Conservation (phyloP, 2,113 vertebrate genomes). For the Cynopterus brachyotis region DNA sequence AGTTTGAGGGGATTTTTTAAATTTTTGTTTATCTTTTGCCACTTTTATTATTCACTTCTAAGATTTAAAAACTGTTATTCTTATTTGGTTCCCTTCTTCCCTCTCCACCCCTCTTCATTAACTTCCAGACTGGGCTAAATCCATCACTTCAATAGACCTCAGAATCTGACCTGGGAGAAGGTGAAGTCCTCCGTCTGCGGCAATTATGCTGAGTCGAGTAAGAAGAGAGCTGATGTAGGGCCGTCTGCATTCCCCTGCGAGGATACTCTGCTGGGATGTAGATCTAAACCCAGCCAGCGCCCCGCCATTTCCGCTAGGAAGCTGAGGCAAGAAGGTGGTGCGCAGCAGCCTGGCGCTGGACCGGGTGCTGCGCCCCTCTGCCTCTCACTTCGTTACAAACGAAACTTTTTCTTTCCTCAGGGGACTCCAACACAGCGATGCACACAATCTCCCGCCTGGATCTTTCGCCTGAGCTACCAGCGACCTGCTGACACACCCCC, state of each 20-base stretch:
- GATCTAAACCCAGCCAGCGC: background rate
- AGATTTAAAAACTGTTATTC: background rate
- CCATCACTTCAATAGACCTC: background rate
- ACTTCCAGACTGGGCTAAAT: background rate
- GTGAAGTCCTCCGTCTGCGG: background rate
- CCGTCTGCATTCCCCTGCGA: accelerated
- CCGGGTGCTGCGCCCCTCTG: background rate
- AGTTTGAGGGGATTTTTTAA: background rate
- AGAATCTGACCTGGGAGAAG: background rate
- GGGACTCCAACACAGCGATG: accelerated
- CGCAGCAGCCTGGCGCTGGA: accelerated
- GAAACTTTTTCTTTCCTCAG: background rate
- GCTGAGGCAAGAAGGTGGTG: accelerated
- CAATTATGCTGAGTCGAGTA: background rate
- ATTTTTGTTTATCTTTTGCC: background rate
- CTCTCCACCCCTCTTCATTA: background rate
- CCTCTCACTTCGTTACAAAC: background rate
- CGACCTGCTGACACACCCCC: background rate
- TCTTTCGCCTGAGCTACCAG: background rate
- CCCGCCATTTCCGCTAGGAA: accelerated
- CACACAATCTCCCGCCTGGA: background rate
- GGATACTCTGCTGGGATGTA: background rate
- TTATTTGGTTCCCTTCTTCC: background rate
- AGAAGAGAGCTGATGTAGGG: background rate
- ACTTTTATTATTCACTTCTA: background rate